Percentiles rank a stretch among this genome's conserved stretches.
These are phyloP conservation scores for Motacilla tschutschensis DNA, from an alignment of 2,113 vertebrate genomes.

Conservation along the genomic window DNA sequence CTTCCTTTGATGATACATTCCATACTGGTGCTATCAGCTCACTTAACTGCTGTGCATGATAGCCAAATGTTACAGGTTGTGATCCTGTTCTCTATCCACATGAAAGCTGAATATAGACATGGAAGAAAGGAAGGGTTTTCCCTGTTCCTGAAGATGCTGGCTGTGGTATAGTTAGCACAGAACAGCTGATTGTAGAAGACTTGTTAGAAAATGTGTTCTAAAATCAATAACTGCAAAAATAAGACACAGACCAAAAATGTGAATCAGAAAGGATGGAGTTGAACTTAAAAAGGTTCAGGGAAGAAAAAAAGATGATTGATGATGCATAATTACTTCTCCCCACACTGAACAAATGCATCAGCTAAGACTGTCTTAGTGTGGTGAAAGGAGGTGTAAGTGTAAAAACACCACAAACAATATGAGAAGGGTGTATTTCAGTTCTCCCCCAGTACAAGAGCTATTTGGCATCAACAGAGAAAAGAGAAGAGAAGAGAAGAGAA, in stretches of 20 bases:
- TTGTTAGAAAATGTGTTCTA: neutral
- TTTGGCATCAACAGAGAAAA: neutral
- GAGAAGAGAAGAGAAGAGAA: neutral
- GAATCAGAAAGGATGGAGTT: neutral
- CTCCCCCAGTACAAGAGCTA: neutral
- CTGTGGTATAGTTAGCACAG: neutral
- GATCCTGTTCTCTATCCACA: neutral
- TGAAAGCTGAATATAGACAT: neutral
- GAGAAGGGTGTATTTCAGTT: neutral
- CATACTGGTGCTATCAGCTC: neutral
- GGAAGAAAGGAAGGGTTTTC: neutral
- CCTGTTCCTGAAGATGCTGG: neutral
- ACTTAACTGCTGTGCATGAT: neutral
- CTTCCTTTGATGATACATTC: neutral
- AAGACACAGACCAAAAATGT: neutral
- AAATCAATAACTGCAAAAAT: neutral
- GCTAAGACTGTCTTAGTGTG: neutral
- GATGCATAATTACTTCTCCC: neutral
- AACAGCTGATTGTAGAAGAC: neutral
- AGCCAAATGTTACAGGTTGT: neutral
- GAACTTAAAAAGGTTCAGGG: neutral
- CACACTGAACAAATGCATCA: neutral
- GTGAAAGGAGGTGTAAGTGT: neutral
- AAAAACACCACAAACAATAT: neutral
- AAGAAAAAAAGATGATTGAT: neutral